phyloP scores from a whole-genome alignment of 2,888 invertebrate species.

The Ommatoiulus sabulosus region DNA sequence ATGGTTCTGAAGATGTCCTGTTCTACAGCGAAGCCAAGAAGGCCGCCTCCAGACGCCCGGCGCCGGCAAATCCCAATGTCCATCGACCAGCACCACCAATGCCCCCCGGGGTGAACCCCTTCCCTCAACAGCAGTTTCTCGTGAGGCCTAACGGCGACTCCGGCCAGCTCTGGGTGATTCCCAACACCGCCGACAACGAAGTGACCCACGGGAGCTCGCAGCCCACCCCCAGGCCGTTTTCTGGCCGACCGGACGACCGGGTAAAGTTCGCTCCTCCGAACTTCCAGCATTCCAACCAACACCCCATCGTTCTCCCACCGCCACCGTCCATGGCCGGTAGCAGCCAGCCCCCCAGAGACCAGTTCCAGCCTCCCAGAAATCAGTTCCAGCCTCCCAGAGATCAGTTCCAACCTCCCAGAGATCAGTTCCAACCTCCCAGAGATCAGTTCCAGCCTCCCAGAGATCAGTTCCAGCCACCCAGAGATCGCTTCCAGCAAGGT shows the following conservation, averaged over 20 bases:
- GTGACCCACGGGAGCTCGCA: neutral
- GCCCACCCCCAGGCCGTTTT: neutral
- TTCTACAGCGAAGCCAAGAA: slow-evolving; percentile 49
- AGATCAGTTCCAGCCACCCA: neutral
- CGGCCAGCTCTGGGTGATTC: slow-evolving; percentile 17
- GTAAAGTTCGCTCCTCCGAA: neutral
- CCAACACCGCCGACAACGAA: slow-evolving; percentile 49
- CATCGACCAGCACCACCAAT: no score
- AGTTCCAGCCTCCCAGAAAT: neutral
- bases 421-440: neutral
- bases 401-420: neutral
- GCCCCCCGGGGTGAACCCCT: no score
- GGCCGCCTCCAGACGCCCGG: slow-evolving; percentile 37
- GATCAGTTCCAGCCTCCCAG: neutral
- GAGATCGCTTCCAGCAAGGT: neutral
- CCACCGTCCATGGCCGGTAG: neutral
- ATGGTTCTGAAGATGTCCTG: neutral
- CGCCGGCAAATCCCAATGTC: no score
- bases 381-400: neutral
- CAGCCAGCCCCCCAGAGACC: neutral
- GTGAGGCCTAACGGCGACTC: neutral
- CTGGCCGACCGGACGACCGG: neutral
- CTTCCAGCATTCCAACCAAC: neutral
- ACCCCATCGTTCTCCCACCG: neutral
- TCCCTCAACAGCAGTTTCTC: neutral